Percentiles rank a stretch among this genome's conserved stretches.
phyloP scores from a whole-genome alignment of 2,113 vertebrate genomes.

The Puntigrus tetrazona region DNA sequence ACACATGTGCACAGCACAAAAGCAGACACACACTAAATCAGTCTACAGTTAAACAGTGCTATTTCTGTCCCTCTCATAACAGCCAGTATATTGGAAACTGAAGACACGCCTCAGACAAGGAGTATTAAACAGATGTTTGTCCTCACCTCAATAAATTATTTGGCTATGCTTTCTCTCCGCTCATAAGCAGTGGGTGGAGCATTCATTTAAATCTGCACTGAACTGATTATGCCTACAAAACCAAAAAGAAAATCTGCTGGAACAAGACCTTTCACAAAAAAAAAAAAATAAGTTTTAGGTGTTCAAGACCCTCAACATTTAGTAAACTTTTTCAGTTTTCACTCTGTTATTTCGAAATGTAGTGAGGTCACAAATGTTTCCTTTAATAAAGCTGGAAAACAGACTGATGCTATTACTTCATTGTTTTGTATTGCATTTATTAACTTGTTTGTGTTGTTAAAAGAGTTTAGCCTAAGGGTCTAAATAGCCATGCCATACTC shows the following conservation, averaged over 20 bases:
- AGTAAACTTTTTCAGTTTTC: background rate
- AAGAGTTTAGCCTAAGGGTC: background rate
- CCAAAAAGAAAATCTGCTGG: background rate
- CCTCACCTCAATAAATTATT: slow-evolving; percentile 32
- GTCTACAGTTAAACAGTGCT: background rate
- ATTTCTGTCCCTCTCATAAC: slow-evolving; percentile 14
- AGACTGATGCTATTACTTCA: background rate
- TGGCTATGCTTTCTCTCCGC: background rate
- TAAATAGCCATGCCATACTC: background rate
- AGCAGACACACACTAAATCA: background rate
- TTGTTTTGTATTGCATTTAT: slow-evolving; percentile 3
- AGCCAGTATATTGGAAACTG: slow-evolving; percentile 15
- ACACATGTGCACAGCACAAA: background rate
- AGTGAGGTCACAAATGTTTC: background rate
- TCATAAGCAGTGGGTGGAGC: slow-evolving; percentile 15
- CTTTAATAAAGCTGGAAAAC: background rate
- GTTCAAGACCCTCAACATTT: too few species aligned
- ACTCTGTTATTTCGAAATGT: background rate
- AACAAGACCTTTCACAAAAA: background rate
- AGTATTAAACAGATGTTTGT: slow-evolving; percentile 24
- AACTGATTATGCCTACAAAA: slow-evolving; percentile 8
- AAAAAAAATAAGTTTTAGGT: background rate
- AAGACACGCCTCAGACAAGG: slow-evolving; percentile 27
- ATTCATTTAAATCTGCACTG: background rate
- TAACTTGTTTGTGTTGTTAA: background rate